Base-by-base conservation (phyloP, 2,113 vertebrate genomes). In the Oryctolagus cuniculus region DNA sequence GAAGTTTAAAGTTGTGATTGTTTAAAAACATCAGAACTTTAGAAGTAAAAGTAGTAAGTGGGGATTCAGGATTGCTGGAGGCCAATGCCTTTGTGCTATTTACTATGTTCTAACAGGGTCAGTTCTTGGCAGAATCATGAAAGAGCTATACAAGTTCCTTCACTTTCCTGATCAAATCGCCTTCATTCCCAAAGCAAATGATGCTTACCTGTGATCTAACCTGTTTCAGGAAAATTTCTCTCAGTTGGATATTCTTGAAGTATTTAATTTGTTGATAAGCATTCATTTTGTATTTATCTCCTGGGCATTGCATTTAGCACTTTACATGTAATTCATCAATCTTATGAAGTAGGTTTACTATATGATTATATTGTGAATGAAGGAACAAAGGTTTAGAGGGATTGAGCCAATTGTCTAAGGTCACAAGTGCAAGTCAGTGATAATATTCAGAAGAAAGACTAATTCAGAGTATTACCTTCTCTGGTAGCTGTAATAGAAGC, bases 1-100 rank as follows among this genome's bases (percentile, higher is more conserved):
- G 51, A 91, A 96, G 70, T 75, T 94, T 92, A 89, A 92, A 44
- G 80, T 66, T 93, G 81, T n/a, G 38, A 93, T 92, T 95, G 49
- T 84, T 87, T 83, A 72, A 89, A 96, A 94, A 83, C 34, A 77
- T 27, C 34, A 75, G 25, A 72, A 89, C 31, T 83, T 93, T 61
- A 82, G 15, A 93, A 79, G 49, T 55, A 12, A 80, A 49, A 91
- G 27, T 84, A 90, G 16, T 24, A 72, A 75, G 70, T 29, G 10
- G 51, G 27, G 87, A 82, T 29, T 53, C 19, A 64, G 49, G 83
- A 88, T 61, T 75, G 27, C 87, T 92, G 77, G 44, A 94, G n/a
- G 61, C 51, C 81, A 87, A 67, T 61, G 24, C n/a, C 91, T 96
- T 91, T 79, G 34, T 84, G 78, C 67, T 94, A 19, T 83, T 94